phyloP scores from a whole-genome alignment of 2,113 vertebrate species.

The Syngnathoides biaculeatus region DNA sequence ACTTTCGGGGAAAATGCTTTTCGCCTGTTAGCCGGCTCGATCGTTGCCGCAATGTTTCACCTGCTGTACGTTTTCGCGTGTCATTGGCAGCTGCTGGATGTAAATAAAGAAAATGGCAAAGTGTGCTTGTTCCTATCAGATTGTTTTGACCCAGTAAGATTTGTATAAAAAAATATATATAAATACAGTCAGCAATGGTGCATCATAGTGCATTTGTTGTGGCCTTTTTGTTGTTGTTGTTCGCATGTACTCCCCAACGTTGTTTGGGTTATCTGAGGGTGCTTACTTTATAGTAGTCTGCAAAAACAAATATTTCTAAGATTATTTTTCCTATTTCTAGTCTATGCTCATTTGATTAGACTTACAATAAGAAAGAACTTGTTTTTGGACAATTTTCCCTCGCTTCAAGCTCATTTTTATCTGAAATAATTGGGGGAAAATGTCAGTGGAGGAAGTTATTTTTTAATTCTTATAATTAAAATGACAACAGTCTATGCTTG shows the following conservation, averaged over 20 bases:
- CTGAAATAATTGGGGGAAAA: neutral
- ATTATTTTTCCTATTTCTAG: too few relatives aligned
- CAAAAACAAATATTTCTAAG: neutral
- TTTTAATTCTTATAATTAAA: too few relatives aligned
- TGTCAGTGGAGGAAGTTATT: too few relatives aligned
- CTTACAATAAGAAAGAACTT: too few relatives aligned
- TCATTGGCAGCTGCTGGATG: conserved; percentile 51
- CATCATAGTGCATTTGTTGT: too few relatives aligned
- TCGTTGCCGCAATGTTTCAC: conserved; percentile 60
- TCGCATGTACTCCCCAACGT: neutral
- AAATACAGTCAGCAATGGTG: too few relatives aligned
- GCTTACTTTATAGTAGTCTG: too few relatives aligned
- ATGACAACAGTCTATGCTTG: too few relatives aligned
- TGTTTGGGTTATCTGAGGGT: neutral
- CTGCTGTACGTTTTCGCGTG: conserved; percentile 58
- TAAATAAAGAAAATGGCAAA: conserved; percentile 58
- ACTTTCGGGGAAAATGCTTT: conserved; percentile 72
- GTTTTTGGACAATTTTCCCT: too few relatives aligned
- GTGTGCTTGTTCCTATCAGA: conserved; percentile 24
- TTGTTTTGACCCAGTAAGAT: too few relatives aligned
- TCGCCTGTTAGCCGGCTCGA: conserved; percentile 67
- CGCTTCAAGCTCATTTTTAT: neutral
- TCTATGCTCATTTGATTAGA: too few relatives aligned
- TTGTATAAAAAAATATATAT: too few relatives aligned
- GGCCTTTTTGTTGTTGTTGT: neutral